Conservation (phyloP, 2,888 invertebrate genomes). For the Anorthoa munda region DNA sequence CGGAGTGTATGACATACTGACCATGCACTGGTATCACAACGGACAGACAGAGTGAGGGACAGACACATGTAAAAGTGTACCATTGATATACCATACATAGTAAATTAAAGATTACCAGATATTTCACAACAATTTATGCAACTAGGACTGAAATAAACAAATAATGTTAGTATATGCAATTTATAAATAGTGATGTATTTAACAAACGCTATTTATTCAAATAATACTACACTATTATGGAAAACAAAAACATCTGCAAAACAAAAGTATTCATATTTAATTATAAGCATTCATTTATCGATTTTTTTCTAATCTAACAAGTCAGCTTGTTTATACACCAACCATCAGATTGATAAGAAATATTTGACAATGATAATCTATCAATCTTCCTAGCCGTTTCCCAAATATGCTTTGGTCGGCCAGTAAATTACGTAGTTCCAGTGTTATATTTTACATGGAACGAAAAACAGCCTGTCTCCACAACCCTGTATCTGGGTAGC, state of each 20-base stretch:
- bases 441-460: no score
- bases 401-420: no score
- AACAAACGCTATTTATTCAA: background rate
- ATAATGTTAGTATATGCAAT: background rate
- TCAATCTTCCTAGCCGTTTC: background rate
- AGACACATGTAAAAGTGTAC: constrained; percentile 10
- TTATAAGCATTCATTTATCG: background rate
- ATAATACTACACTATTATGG: background rate
- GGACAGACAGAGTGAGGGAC: constrained; percentile 2
- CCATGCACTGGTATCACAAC: background rate
- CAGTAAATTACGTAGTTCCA: no score
- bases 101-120: constrained; percentile 34
- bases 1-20: background rate
- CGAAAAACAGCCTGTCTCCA: no score
- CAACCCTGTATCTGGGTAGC: no score
- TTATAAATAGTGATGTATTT: no score
- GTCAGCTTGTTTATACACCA: background rate
- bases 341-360: background rate
- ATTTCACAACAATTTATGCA: constrained; percentile 5
- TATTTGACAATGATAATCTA: background rate
- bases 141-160: constrained; percentile 45
- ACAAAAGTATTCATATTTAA: background rate
- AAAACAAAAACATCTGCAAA: background rate
- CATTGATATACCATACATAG: background rate
- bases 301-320: background rate